Evolutionary conservation across 2,888 invertebrate genomes (phyloP).

Genomic region (Hirtodrosophila cameraria): DNA sequence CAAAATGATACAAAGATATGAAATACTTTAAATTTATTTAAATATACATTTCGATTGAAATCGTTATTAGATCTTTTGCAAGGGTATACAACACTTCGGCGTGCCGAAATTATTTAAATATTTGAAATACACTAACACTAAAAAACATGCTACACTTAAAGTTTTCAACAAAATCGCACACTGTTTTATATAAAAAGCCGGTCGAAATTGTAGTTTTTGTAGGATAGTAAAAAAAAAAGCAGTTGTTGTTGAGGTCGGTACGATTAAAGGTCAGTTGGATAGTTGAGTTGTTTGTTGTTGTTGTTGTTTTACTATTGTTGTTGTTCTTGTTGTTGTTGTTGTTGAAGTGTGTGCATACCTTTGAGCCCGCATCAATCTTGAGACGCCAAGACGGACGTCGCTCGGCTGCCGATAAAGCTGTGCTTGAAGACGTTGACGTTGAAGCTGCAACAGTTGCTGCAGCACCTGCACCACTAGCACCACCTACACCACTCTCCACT

Average conservation of each 20-base stretch:
- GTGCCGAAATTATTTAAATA: conserved; percentile 19
- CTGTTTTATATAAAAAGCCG: conserved; percentile 33
- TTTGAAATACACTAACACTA: conserved; percentile 14
- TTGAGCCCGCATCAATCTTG: conserved; percentile 94
- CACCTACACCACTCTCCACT: conserved; percentile 37
- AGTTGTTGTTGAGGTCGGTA: conserved; percentile 24
- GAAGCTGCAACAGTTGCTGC: conserved; percentile 37
- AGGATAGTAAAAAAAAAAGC: conserved; percentile 6
- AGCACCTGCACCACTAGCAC: conserved; percentile 30
- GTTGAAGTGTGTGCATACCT: conserved; percentile 86
- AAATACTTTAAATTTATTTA: conserved; percentile 15
- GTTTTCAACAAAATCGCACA: conserved; percentile 27
- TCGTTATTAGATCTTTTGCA: no score
- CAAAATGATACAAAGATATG: conserved; percentile 29
- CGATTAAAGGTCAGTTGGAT: conserved; percentile 43
- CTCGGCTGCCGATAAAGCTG: conserved; percentile 85
- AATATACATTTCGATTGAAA: background rate
- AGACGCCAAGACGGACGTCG: conserved; percentile 96
- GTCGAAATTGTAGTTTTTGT: conserved; percentile 30
- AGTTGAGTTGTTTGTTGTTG: conserved; percentile 21
- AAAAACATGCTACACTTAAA: conserved; percentile 51
- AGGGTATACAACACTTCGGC: conserved; percentile 30
- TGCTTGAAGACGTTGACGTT: conserved; percentile 42
- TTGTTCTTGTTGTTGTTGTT: conserved; percentile 39
- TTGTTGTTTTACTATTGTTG: conserved; percentile 23